Conservation (phyloP, 1,140 invertebrate species). For the Zaprionus taronus region DNA sequence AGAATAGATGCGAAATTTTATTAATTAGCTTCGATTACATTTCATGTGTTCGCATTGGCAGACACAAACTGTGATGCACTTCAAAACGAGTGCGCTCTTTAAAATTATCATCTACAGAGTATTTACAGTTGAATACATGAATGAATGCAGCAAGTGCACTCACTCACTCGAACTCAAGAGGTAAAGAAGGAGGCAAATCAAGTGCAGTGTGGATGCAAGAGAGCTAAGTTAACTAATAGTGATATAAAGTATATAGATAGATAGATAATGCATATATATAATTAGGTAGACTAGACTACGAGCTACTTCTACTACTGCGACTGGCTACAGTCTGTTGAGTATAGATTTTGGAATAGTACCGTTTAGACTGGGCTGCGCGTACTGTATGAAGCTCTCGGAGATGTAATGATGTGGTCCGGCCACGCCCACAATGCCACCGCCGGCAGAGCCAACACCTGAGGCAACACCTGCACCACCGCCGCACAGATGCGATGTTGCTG, state of each 20-base stretch:
- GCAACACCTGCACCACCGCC: conserved; percentile 21
- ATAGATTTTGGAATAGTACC: conserved; percentile 84
- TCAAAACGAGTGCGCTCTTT: neutral
- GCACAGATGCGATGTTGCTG: conserved; percentile 66
- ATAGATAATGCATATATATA: conserved; percentile 21
- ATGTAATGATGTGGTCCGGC: conserved; percentile 83
- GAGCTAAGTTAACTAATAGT: conserved; percentile 16
- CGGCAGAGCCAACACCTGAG: conserved; percentile 25
- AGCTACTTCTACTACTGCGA: conserved; percentile 18
- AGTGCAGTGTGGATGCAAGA: conserved; percentile 47
- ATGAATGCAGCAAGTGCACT: conserved; percentile 51
- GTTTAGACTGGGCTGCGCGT: conserved; percentile 84
- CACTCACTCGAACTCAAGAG: conserved; percentile 49
- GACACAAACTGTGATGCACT: conserved; percentile 42
- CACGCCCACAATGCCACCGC: conserved; percentile 62
- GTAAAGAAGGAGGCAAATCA: conserved; percentile 40
- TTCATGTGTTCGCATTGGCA: neutral
- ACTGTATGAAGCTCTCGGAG: conserved; percentile 84
- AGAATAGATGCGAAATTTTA: conserved; percentile 51
- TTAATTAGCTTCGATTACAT: conserved; percentile 41
- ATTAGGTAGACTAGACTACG: conserved; percentile 40
- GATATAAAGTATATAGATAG: conserved; percentile 1
- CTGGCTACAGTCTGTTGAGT: conserved; percentile 76
- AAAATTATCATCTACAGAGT: conserved; percentile 15
- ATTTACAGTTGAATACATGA: conserved; percentile 51